These are phyloP conservation scores for Rana temporaria DNA, from an alignment of 2,113 vertebrate genomes.

Conservation along the genomic window DNA sequence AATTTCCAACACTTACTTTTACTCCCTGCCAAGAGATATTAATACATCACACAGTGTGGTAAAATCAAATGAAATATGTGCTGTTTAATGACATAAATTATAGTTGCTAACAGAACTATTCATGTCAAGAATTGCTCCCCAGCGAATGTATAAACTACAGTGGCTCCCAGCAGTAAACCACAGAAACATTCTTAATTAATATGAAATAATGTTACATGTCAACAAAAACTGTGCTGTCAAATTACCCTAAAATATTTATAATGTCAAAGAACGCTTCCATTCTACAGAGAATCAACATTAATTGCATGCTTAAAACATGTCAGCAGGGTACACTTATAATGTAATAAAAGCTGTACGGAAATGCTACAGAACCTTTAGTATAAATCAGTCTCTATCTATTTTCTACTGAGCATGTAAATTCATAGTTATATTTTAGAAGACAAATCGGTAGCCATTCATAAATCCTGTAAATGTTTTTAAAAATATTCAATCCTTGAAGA, in stretches of 20 bases:
- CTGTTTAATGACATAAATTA: slow-evolving; percentile 56
- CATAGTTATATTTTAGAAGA: slow-evolving; percentile 36
- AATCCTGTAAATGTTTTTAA: not conserved
- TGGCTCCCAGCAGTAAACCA: slow-evolving; percentile 52
- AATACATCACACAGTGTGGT: slow-evolving; percentile 56
- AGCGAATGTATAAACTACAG: slow-evolving; percentile 48
- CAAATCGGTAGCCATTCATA: slow-evolving; percentile 21
- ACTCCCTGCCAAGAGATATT: slow-evolving; percentile 31
- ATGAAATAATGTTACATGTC: slow-evolving; percentile 56
- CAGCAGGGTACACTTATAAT: slow-evolving; percentile 48
- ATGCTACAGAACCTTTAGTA: slow-evolving; percentile 40
- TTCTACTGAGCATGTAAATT: slow-evolving; percentile 29
- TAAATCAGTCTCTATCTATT: slow-evolving; percentile 33
- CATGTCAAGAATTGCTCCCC: slow-evolving; percentile 50
- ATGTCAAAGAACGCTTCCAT: slow-evolving; percentile 39
- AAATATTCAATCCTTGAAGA: not conserved
- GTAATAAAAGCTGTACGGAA: slow-evolving; percentile 49
- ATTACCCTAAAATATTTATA: slow-evolving; percentile 53
- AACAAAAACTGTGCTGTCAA: slow-evolving; percentile 51
- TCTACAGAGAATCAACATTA: slow-evolving; percentile 49
- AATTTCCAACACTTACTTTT: slow-evolving; percentile 37
- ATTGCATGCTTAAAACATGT: slow-evolving; percentile 50
- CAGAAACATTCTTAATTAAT: slow-evolving; percentile 57
- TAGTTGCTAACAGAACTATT: slow-evolving; percentile 49
- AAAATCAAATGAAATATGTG: slow-evolving; percentile 57